Base-by-base conservation (phyloP, 2,888 invertebrate species). In the Drosophila koepferae region DNA sequence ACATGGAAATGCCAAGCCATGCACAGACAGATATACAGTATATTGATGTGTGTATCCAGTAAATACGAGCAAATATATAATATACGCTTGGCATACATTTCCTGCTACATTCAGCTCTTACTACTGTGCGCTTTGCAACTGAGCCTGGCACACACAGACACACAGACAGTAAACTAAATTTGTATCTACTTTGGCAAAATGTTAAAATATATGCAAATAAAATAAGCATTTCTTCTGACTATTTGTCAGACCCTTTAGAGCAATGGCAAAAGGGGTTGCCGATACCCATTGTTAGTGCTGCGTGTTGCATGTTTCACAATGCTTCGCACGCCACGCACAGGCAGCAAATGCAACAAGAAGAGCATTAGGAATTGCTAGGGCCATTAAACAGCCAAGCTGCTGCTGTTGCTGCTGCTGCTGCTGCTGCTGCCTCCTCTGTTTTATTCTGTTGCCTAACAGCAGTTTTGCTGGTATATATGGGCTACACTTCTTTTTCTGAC, bases 151-250 rank as follows among this genome's bases (percentile, higher is more conserved):
- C 72, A 72, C 58, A 65, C 60, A 40, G 51, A 54, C 31, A 31
- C n/a, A 69, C 28, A 44, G 10, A 38, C 18, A 38, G 7, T 3
- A 20, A 6, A 18, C 38, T 36, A 34, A 38, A 59, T 63, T 78
- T 69, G 46, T 66, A 77, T 74, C 53, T 70, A 58, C 68, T 46
- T 58, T 72, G 56, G 74, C 71, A 80, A 74, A 68, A 81, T 83
- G 81, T 64, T 83, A 64, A 86, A 80, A 87, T 81, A 80, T 87
- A 86, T 88, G 85, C 86, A 88, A 85, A 85, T 88, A 88, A 83
- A 83, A 85, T 86, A 86, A 79, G 73, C 77, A 81, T 85, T 82
- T 78, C 72, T 72, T 59, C 65, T 72, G 69, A 66, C 78, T 85
- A 82, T 86, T 84, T 81, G 80, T 71, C 81, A 77, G 66, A 44